Conservation (phyloP, 2,888 invertebrate genomes). For the Globia sparganii region DNA sequence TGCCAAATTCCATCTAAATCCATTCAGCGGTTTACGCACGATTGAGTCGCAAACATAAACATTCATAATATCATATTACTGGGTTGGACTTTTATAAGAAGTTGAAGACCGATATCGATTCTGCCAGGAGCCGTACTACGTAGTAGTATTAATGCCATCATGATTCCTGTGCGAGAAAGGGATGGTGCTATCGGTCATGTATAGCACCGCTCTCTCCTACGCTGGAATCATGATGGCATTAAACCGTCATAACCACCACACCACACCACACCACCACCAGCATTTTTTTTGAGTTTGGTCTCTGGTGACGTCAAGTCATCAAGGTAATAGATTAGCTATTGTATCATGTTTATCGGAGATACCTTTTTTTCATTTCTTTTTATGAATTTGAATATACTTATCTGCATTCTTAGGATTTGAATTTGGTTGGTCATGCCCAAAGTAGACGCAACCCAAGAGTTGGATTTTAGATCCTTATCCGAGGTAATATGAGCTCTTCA, state of each 20-base stretch:
- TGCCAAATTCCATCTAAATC: constrained; percentile 2
- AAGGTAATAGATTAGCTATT: constrained; percentile 5
- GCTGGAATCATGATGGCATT: neutral
- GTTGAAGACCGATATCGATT: constrained; percentile 7
- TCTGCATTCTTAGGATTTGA: neutral
- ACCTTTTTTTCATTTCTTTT: neutral
- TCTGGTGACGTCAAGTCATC: constrained; percentile 1
- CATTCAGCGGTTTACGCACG: neutral
- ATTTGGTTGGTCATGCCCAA: neutral
- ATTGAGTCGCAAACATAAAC: neutral
- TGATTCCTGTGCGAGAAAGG: neutral
- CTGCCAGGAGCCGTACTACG: neutral
- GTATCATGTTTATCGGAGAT: neutral
- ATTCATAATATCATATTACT: neutral
- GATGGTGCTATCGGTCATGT: neutral
- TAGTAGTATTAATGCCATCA: neutral
- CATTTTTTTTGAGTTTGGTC: neutral
- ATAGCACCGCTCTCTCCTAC: neutral
- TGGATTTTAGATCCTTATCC: neutral
- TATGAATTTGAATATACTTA: neutral
- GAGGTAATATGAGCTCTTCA: neutral
- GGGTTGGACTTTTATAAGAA: neutral
- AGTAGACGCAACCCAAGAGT: neutral
- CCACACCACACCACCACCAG: neutral
- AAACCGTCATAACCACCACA: neutral